A percentile compares a stretch with the other conserved stretches of the same genome.
These are phyloP conservation scores for Microplitis demolitor DNA, from an alignment of 1,140 invertebrate genomes.

Conservation along the genomic window DNA sequence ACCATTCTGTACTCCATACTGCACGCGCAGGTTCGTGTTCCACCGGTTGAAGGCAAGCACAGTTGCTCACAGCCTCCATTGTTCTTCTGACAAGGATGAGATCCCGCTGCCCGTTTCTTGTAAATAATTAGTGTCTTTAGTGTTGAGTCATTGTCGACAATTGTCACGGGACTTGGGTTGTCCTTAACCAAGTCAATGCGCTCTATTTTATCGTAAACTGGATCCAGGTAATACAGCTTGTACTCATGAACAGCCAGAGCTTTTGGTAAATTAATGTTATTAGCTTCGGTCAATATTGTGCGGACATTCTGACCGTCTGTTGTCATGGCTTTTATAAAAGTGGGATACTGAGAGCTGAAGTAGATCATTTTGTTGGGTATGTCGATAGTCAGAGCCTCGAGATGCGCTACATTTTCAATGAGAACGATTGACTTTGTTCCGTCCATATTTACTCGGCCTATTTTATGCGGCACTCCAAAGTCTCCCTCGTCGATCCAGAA, in stretches of 20 bases:
- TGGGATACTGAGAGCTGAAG: conserved; percentile 80
- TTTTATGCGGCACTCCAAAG: conserved; percentile 86
- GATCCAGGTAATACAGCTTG: conserved; percentile 87
- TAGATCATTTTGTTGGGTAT: conserved; percentile 83
- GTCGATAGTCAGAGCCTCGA: conserved; percentile 86
- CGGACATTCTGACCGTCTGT: conserved; percentile 75
- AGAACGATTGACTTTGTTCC: conserved; percentile 79
- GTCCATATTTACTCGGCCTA: conserved; percentile 93
- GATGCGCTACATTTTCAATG: conserved; percentile 69
- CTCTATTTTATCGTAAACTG: conserved; percentile 86
- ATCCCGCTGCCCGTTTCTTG: conserved; percentile 78
- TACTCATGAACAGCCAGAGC: conserved; percentile 84
- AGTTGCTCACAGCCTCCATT: conserved; percentile 95
- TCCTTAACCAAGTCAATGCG: conserved; percentile 84
- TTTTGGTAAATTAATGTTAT: conserved; percentile 78
- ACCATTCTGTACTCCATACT: conserved; percentile 85
- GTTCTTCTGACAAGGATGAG: conserved; percentile 83
- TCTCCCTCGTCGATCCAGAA: conserved; percentile 96
- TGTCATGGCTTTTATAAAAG: conserved; percentile 74
- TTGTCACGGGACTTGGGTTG: conserved; percentile 71
- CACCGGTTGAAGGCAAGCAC: conserved; percentile 79
- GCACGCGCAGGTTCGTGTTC: conserved; percentile 80
- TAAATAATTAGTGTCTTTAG: conserved; percentile 89
- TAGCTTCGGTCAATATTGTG: conserved; percentile 70
- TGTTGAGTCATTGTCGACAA: conserved; percentile 85